phyloP scores from a whole-genome alignment of 2,113 vertebrate genomes.

The Globicephala melas region DNA sequence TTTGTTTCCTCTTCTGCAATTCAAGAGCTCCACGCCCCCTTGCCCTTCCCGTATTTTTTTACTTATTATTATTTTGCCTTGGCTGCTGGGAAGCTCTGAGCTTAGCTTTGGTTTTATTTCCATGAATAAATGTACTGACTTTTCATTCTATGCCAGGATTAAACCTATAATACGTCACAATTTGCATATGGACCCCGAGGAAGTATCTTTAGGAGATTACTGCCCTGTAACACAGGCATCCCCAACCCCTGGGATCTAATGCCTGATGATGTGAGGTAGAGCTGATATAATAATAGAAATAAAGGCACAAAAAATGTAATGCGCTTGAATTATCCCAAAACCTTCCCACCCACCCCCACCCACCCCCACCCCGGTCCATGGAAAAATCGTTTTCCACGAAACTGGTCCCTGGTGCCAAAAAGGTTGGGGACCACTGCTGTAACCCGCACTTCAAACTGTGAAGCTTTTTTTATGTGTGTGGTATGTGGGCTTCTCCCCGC shows the following conservation, averaged over 20 bases:
- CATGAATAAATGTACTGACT: not conserved
- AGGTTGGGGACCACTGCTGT: no score
- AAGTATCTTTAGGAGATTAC: not conserved
- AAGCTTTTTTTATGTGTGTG: constrained; percentile 80
- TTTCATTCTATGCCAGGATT: not conserved
- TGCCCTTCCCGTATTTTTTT: not conserved
- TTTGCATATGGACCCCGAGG: not conserved
- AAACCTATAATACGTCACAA: not conserved
- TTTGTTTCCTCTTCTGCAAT: not conserved
- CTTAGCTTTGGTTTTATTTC: not conserved
- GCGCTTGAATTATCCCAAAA: no score
- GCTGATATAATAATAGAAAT: no score
- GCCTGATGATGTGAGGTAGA: no score
- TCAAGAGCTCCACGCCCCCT: not conserved
- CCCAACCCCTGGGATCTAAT: no score
- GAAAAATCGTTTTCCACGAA: no score
- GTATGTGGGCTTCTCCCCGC: no score
- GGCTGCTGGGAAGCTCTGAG: not conserved
- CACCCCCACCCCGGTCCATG: no score
- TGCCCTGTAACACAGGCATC: not conserved
- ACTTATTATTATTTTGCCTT: not conserved
- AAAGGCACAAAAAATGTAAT: no score
- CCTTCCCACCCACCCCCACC: no score
- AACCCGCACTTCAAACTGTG: constrained; percentile 66
- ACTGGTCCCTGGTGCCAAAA: no score